A percentile compares a stretch with the other conserved stretches of the same genome.
Conservation (phyloP, 2,797 vertebrate species). For the Galagoides demidoff region DNA sequence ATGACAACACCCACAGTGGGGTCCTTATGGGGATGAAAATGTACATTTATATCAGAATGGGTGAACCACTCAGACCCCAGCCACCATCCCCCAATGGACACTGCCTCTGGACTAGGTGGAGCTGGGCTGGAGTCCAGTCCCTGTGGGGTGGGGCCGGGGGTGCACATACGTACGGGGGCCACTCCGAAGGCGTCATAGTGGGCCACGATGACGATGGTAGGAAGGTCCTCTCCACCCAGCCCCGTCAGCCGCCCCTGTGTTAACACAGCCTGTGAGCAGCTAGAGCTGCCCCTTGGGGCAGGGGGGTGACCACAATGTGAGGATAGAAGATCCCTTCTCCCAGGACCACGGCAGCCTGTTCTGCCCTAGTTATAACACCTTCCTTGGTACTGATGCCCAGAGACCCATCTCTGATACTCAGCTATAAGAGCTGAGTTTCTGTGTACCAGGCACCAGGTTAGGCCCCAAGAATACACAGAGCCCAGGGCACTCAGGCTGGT, state of each 20-base stretch:
- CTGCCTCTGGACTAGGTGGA: neutral
- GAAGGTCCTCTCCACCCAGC: constrained; percentile 96
- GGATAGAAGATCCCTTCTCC: neutral
- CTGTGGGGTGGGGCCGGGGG: neutral
- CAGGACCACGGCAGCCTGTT: neutral
- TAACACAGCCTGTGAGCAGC: neutral
- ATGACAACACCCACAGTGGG: fast-evolving
- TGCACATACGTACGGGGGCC: constrained; percentile 91
- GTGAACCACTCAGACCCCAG: neutral
- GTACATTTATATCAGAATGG: neutral
- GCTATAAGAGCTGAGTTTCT: no score
- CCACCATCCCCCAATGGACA: neutral
- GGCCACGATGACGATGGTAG: constrained; percentile 96
- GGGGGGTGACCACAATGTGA: neutral
- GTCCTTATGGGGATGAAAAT: fast-evolving
- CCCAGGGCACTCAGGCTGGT: no score
- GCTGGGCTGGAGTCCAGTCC: neutral
- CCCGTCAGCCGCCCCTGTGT: constrained; percentile 95
- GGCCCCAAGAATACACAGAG: neutral
- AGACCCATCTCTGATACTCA: neutral
- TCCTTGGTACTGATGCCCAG: neutral
- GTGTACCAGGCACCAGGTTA: no score
- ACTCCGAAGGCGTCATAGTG: constrained; percentile 98
- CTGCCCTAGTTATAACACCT: no score
- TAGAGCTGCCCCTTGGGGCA: neutral